phyloP scores from a whole-genome alignment of 2,797 vertebrate species.

The Peromyscus aztecus region DNA sequence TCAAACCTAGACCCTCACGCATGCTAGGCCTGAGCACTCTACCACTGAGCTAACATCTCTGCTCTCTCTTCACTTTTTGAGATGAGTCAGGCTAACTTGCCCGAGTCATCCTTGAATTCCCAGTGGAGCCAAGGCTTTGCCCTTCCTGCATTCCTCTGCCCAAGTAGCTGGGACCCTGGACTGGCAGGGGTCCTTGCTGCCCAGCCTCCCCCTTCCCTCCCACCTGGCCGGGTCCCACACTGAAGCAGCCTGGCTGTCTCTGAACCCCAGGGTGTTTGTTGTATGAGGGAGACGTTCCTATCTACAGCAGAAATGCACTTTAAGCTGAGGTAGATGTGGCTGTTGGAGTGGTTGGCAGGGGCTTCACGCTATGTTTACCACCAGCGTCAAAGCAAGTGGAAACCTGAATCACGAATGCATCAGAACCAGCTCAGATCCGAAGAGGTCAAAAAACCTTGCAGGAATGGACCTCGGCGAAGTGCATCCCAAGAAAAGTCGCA shows the following conservation, averaged over 20 bases:
- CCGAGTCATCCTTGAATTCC: background rate
- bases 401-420: background rate
- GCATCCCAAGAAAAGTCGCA: fast-evolving
- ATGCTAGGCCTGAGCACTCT: background rate
- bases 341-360: fast-evolving
- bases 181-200: background rate
- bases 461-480: fast-evolving
- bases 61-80: background rate
- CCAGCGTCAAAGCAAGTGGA: background rate
- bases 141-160: background rate
- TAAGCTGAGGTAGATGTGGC: background rate
- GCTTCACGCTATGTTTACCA: background rate
- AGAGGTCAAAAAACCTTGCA: background rate
- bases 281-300: fast-evolving
- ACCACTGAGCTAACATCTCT: fast-evolving
- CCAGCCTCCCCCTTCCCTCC: no score
- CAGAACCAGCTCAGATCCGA: background rate
- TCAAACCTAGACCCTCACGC: background rate
- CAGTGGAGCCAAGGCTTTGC: background rate
- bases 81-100: background rate
- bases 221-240: background rate
- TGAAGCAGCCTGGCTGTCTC: fast-evolving
- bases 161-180: background rate
- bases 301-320: background rate
- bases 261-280: background rate